A percentile compares a stretch with the other conserved stretches of the same genome.
Conservation (phyloP, 2,888 invertebrate species). For the Oeneis ivallda region DNA sequence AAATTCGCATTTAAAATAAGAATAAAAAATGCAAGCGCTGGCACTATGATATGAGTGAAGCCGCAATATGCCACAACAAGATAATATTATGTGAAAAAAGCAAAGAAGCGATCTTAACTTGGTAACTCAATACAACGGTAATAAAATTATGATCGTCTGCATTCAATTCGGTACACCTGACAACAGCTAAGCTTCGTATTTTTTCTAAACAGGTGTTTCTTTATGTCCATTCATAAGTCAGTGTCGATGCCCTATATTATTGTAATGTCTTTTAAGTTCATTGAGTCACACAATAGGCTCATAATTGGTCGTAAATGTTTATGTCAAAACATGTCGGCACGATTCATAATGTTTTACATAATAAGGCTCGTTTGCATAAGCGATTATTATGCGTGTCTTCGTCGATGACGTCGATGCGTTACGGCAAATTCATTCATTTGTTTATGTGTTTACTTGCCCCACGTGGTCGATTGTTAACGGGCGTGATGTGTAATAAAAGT, state of each 20-base stretch:
- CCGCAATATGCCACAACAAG: slow-evolving; percentile 4
- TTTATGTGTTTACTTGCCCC: slow-evolving; percentile 73
- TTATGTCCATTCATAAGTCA: slow-evolving; percentile 52
- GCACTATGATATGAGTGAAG: neutral
- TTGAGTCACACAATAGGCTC: slow-evolving; percentile 73
- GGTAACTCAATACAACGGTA: slow-evolving; percentile 38
- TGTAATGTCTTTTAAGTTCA: slow-evolving; percentile 76
- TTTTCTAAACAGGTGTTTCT: slow-evolving; percentile 72
- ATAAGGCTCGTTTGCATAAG: slow-evolving; percentile 78
- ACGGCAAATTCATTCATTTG: slow-evolving; percentile 76
- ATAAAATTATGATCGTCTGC: slow-evolving; percentile 60
- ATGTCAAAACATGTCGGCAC: slow-evolving; percentile 73
- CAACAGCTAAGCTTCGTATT: slow-evolving; percentile 53
- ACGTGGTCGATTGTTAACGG: slow-evolving; percentile 74
- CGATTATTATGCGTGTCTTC: slow-evolving; percentile 78
- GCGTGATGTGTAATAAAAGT: slow-evolving; percentile 67
- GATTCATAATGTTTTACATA: slow-evolving; percentile 76
- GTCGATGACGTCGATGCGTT: slow-evolving; percentile 65
- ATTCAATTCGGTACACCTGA: slow-evolving; percentile 71
- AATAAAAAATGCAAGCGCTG: neutral
- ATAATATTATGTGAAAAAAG: slow-evolving; percentile 17
- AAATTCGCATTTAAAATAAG: neutral
- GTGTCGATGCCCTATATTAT: slow-evolving; percentile 79
- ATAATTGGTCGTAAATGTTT: slow-evolving; percentile 74
- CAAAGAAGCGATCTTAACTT: slow-evolving; percentile 16